Conservation (phyloP, 2,797 vertebrate genomes). For the Echiichthys vipera region DNA sequence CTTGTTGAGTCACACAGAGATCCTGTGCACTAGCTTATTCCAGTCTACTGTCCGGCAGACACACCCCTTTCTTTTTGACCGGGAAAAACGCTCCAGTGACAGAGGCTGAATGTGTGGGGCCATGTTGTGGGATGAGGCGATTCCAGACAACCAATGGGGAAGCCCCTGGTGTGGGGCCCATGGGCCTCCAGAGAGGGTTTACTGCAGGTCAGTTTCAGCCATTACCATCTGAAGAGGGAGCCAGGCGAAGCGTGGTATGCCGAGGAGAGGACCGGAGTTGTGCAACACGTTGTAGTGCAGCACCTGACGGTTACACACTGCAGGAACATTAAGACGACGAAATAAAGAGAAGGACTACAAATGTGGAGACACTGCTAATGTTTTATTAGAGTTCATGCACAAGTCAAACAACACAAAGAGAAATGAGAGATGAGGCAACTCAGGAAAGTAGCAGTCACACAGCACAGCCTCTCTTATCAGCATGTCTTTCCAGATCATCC, state of each 20-base stretch:
- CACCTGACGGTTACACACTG: background rate
- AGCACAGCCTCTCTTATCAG: slow-evolving; percentile 60
- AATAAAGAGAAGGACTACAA: slow-evolving; percentile 17
- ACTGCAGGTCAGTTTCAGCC: slow-evolving; percentile 63
- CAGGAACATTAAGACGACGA: background rate
- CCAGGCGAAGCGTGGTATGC: background rate
- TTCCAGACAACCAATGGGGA: slow-evolving; percentile 86
- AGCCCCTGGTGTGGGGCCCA: slow-evolving; percentile 65
- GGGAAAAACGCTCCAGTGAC: slow-evolving; percentile 73
- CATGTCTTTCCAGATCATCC: slow-evolving; percentile 38
- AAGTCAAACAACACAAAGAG: slow-evolving; percentile 84
- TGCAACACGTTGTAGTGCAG: background rate
- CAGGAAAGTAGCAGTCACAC: slow-evolving; percentile 75
- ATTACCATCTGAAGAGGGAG: slow-evolving; percentile 35
- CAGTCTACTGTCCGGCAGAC: slow-evolving; percentile 49
- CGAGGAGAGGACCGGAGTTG: background rate
- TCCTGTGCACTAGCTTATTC: slow-evolving; percentile 24
- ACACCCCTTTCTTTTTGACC: slow-evolving; percentile 69
- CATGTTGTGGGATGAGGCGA: slow-evolving; percentile 89
- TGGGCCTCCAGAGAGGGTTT: slow-evolving; percentile 74
- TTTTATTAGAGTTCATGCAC: slow-evolving; percentile 90
- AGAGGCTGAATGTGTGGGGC: slow-evolving; percentile 76
- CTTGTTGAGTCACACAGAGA: slow-evolving; percentile 30
- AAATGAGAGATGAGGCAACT: slow-evolving; percentile 73
- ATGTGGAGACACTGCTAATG: slow-evolving; percentile 76